Evolutionary conservation across 1,140 invertebrate species (phyloP).

Genomic region (Zaprionus inermis): DNA sequence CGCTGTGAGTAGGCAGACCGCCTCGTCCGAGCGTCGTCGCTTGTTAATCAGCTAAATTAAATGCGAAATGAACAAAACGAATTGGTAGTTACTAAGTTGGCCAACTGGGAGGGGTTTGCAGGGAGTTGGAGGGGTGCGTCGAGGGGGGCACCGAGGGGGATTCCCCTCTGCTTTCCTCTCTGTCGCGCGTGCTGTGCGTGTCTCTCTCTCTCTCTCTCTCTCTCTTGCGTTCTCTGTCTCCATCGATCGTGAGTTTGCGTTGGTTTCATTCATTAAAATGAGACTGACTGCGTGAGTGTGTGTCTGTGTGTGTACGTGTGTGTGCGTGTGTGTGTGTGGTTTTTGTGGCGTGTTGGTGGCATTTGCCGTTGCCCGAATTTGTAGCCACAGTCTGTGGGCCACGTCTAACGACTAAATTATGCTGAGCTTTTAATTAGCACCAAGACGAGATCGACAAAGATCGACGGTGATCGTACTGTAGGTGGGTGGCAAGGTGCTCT

Average conservation of each 20-base stretch:
- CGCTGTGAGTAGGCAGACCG: slow-evolving; percentile 15
- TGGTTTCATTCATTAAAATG: slow-evolving; percentile 73
- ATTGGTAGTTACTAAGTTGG: slow-evolving; percentile 62
- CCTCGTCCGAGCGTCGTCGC: slow-evolving; percentile 28
- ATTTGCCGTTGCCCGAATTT: slow-evolving; percentile 47
- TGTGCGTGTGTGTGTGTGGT: slow-evolving; percentile 10
- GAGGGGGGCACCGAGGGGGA: no score
- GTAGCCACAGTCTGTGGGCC: slow-evolving; percentile 27
- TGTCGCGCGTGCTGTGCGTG: not conserved
- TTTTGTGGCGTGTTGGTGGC: slow-evolving; percentile 32
- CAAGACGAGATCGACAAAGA: not conserved
- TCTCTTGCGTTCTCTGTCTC: no score
- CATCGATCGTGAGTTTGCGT: slow-evolving; percentile 13
- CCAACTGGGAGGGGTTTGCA: not conserved
- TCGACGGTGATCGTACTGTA: not conserved
- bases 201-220: no score
- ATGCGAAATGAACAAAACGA: slow-evolving; percentile 82
- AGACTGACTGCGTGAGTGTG: slow-evolving; percentile 2
- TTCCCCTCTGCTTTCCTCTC: not conserved
- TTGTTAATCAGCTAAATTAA: slow-evolving; percentile 82
- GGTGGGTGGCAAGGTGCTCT: not conserved
- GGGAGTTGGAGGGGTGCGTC: no score
- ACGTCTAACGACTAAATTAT: slow-evolving; percentile 66
- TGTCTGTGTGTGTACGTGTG: not conserved
- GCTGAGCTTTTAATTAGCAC: slow-evolving; percentile 66